These are phyloP conservation scores for Atta cephalotes DNA, from an alignment of 1,140 invertebrate species.

Conservation along the genomic window DNA sequence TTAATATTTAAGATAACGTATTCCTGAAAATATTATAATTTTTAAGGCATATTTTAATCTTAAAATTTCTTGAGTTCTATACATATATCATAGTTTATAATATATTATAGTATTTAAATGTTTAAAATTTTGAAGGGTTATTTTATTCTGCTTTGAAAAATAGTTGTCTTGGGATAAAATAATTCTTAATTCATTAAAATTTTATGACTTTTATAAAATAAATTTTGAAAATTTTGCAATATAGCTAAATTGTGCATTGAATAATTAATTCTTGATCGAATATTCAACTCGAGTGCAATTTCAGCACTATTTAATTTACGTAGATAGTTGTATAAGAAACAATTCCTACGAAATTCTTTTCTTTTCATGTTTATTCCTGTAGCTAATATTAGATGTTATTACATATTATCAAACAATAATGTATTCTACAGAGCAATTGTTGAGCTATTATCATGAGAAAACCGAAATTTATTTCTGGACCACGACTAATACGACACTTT, in stretches of 20 bases:
- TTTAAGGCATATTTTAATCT: neutral
- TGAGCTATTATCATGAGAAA: constrained; percentile 48
- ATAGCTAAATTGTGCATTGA: neutral
- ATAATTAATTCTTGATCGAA: neutral
- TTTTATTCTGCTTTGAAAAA: neutral
- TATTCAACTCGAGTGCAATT: neutral
- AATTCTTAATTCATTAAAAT: neutral
- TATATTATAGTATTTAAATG: neutral
- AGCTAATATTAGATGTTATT: constrained; percentile 36
- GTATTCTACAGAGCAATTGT: constrained; percentile 47
- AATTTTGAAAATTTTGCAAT: neutral
- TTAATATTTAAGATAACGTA: constrained; percentile 9
- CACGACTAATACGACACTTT: constrained; percentile 19
- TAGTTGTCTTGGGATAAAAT: neutral
- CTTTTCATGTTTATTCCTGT: constrained; percentile 40
- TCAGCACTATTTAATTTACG: neutral
- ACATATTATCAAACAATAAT: constrained; percentile 51
- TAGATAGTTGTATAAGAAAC: constrained; percentile 6
- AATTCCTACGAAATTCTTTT: constrained; percentile 30
- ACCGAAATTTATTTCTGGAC: constrained; percentile 40
- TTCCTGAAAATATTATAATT: neutral
- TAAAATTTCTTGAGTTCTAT: neutral
- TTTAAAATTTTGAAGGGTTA: neutral
- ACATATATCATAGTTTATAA: neutral
- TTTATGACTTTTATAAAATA: neutral